Evolutionary conservation across 2,888 invertebrate species (phyloP), one percentile per base, ranked within the genome.

Genomic region (Dascillus cervinus): DNA sequence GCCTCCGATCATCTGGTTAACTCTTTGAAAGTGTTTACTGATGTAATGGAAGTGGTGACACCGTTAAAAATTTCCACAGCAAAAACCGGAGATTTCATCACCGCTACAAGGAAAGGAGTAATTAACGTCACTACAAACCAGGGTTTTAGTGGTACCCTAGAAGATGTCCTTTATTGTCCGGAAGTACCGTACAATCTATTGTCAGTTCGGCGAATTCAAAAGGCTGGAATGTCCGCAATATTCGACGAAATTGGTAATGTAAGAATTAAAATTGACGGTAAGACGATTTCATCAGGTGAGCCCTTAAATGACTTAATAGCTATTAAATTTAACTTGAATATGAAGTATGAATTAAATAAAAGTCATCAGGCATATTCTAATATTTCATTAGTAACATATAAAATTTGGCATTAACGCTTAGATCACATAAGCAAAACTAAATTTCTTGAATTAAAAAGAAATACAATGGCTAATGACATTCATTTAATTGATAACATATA

Each of bases 171-270:
- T 3, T 60, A 43, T 34, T 52, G 50, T 29, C 29, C 46, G 9
- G 55, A 60, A 13, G 44, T 49, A 3, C 52, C 54, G 14, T 44
- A 56, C 39, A 56, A 58, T 34, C 32, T 55, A 11, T 29, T 54
- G 4, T 54, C 54, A 2, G 53, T 55, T 20, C 32, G 32, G 29
- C 47, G 32, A 24, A 50, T 53, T 41, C 43, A 45, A 28, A 37
- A 49, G 27, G 41, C 46, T 20, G 53, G 52, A 9, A 47, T 53
- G 43, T 45, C 41, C 11, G 46, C 60, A 5, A 49, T 35, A 13
- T 58, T 54, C 26, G 37, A 46, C 23, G 41, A 52, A 32, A 32
- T 48, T 32, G 53, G 54, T 9, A n/a, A n/a, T n/a, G 48, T 49
- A 2, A 35, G 44, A 26, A 29, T 44, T 26, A 46, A 32, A 25